Base-by-base conservation (phyloP, 1,140 invertebrate genomes). In the Prorops nasuta region DNA sequence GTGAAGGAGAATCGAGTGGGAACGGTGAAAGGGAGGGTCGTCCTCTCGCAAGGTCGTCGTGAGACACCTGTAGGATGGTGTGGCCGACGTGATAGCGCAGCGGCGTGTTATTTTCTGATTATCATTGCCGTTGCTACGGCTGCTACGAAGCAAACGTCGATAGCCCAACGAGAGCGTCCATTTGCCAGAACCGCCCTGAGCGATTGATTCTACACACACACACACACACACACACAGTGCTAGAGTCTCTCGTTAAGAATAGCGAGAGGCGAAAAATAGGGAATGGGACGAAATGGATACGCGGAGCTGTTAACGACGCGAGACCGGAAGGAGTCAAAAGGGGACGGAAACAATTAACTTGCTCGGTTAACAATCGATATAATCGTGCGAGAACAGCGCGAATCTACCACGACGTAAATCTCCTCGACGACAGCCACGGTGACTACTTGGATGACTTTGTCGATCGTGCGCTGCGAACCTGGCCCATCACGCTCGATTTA, bases 81-180 rank as follows among this genome's bases (percentile, higher is more conserved):
- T n/a, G n/a, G n/a, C n/a, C n/a, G n/a, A n/a, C n/a, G n/a, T n/a
- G n/a, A n/a, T n/a, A n/a, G n/a, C n/a, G n/a, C n/a, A n/a, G n/a
- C n/a, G n/a, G n/a, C n/a, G n/a, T n/a, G n/a, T n/a, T n/a, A n/a
- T 46, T 58, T 48, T 63, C 41, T 62, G 61, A 66, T 64, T 65
- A 65, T 63, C 60, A 68, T 68, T 68, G 68, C 63, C 66, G 63
- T 70, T 70, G 54, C 55, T 57, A n/a, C n/a, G n/a, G n/a, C n/a
- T n/a, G n/a, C n/a, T n/a, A n/a, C n/a, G n/a, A n/a, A n/a, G n/a
- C n/a, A n/a, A n/a, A n/a, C n/a, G n/a, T n/a, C n/a, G n/a, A n/a
- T n/a, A n/a, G n/a, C n/a, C n/a, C n/a, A n/a, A n/a, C n/a, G n/a
- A n/a, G n/a, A n/a, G n/a, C n/a, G n/a, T n/a, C n/a, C n/a, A n/a